Base-by-base conservation (phyloP, 2,888 invertebrate genomes). In the Zeuzera pyrina region DNA sequence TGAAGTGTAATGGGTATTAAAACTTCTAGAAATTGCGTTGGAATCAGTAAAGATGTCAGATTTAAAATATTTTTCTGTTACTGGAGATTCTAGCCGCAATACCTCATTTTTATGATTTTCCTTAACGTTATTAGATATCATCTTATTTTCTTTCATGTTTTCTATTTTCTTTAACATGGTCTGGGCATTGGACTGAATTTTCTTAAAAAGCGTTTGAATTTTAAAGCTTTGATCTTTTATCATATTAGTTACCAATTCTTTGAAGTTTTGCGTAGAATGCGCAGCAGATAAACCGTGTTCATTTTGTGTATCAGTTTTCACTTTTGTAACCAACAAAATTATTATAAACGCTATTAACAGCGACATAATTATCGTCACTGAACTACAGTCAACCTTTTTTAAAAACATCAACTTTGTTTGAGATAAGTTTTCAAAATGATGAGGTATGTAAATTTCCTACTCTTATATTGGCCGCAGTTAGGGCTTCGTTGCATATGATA, bases 171-270 rank as follows among this genome's bases (percentile, higher is more conserved):
- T 59, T 35, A 81, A 47, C 24, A 76, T 71, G 1, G 57, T 59
- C 48, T 73, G 67, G 8, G 81, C 76, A 33, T 76, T 79, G 1
- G 47, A 61, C 38, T 79, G 79, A 30, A 81, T 67, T 49, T 71
- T 81, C 36, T 67, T 64, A 12, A 79, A 56, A 3, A 78, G 42
- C 7, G 46, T 47, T 39, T 77, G 71, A 25, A 79, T 76, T 53
- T 74, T 78, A 1, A 53, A 49, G 39, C 73, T 78, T 39, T 79
- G 79, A 24, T 81, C 76, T 30, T 72, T 72, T 36, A 81, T 65
- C 52, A 72, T 61, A 35, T 62, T 67, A 5, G 68, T 47, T 19
- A 79, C 56, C 30, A 58, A 65, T 22, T 74, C 57, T 47, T 78
- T 76, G 32, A 79, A 71, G 35, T 63, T 66, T 35, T 65, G 52